Evolutionary conservation across 1,140 invertebrate genomes (phyloP), one percentile per base, ranked within the genome.

Genomic region (Drosophila rufa): DNA sequence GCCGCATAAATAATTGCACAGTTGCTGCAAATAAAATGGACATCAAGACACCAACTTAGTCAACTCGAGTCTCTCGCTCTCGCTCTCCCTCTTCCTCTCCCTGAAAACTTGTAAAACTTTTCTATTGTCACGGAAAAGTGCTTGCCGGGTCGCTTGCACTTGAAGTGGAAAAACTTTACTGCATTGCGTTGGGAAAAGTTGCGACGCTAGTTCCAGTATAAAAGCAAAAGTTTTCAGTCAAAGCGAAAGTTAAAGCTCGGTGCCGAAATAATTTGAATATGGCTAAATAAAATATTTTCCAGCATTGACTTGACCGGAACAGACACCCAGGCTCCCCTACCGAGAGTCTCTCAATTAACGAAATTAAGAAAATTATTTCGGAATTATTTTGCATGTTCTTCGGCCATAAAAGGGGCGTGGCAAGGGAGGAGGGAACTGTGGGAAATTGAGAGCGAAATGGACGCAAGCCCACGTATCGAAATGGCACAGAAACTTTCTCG

Each of bases 11-110:
- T 90, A 89, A 89, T 89, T 89, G 85, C 64, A 67, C 74, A 85
- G 82, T 89, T 80, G 83, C 81, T 81, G 71, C 85, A 85, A 75
- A 83, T 84, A 79, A 90, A 90, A 89, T 90, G 86, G 84, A 89
- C 86, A 85, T 85, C 83, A 75, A 81, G 82, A 81, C 82, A 85
- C 81, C 78, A 78, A 79, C 62, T 85, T 84, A 85, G 82, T 80
- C 68, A 80, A 84, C 75, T 69, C n/a, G 43, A 68, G 33, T 75
- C 46, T 59, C 14, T 67, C 6, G 27, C 30, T 9, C 30, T 33
- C 33, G 0, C 40, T 67, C 27, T 42, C 42, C 50, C 27, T 64
- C 38, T 79, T 45, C 69, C 75, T 79, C 62, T 50, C 33, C 8
- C 33, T 84, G 82, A 87, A 89, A 90, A 90, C 81, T 90, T 90